phyloP scores from a whole-genome alignment of 2,113 vertebrate genomes.

The Gopherus evgoodei region DNA sequence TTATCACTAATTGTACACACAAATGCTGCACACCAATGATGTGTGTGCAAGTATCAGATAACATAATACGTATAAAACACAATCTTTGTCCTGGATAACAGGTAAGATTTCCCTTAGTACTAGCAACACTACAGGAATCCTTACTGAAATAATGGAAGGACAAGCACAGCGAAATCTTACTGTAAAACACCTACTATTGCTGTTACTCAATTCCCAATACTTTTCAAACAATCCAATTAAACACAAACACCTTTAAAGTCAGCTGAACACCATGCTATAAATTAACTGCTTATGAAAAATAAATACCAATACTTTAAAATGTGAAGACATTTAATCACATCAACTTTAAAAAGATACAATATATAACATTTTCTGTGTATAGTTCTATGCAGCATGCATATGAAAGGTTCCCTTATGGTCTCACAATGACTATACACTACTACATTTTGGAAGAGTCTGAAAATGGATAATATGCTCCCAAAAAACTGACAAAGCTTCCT shows the following conservation, averaged over 20 bases:
- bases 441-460: neutral
- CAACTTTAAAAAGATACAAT: neutral
- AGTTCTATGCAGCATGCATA: neutral
- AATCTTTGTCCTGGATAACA: neutral
- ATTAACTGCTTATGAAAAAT: neutral
- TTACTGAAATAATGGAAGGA: neutral
- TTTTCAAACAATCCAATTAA: neutral
- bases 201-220: neutral
- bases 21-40: neutral
- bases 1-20: neutral
- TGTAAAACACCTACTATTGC: neutral
- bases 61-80: neutral
- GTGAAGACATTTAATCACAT: neutral
- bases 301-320: neutral
- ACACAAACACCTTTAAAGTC: neutral
- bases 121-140: neutral
- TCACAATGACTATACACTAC: neutral
- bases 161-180: neutral
- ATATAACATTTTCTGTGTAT: neutral
- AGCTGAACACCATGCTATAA: neutral
- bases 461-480: neutral
- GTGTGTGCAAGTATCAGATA: neutral
- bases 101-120: neutral
- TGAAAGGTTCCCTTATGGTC: neutral
- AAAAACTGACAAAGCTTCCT: neutral